Base-by-base conservation (phyloP, 2,888 invertebrate genomes). In the Nebria brevicollis region DNA sequence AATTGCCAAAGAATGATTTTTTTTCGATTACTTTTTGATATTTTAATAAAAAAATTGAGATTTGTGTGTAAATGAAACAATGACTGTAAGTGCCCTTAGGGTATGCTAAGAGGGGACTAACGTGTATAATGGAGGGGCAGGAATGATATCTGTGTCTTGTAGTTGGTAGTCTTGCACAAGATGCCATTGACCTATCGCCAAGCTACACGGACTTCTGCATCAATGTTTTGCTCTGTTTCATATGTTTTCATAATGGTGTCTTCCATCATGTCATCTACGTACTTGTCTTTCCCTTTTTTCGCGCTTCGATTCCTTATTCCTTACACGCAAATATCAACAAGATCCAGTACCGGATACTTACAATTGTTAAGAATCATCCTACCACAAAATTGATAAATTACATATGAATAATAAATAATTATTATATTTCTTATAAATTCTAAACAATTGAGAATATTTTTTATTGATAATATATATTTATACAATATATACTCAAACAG, bases 151-250 rank as follows among this genome's bases (percentile, higher is more conserved):
- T 25, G 15, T 66, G 66, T 66, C 66, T 66, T 66, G 66, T 66
- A 8, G 13, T 66, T 13, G 8, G 4, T 68, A 41, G 73, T 73
- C 66, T 79, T 80, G 80, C 75, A 80, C 80, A 80, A 80, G 80
- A 80, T 80, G 80, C 80, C 80, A 80, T 75, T 80, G 80, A 80
- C 80, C 80, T 75, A 70, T 43, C 74, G 78, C 66, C 64, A 77
- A 34, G 77, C 73, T 25, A 68, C 34, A 75, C n/a, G 70, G 70
- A 26, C 70, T 70, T 70, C 70, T 70, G 70, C 70, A 15, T 70
- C 70, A 34, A 70, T 26, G 20, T 70, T 34, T 54, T 54, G 54
- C 54, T 54, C 54, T 54, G 54, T 54, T 70, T 70, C 70, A 70
- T 70, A 70, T 70, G 34, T 70, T 70, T 70, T 34, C 70, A 70